Conservation (phyloP, 2,888 invertebrate genomes). For the Drosophila robusta region DNA sequence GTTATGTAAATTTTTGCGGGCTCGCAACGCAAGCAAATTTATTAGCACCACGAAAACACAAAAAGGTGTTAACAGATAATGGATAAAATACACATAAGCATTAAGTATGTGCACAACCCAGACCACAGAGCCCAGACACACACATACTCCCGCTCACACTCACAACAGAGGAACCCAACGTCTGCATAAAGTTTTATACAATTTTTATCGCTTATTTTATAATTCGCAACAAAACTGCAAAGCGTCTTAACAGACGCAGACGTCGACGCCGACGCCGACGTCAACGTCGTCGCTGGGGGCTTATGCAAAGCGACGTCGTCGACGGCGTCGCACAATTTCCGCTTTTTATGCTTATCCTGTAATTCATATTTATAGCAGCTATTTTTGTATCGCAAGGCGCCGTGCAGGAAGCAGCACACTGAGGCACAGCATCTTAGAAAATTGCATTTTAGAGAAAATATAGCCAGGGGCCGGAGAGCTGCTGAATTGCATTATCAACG, state of each 20-base stretch:
- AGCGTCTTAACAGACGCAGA: slow-evolving; percentile 63
- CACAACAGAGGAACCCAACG: slow-evolving; percentile 5
- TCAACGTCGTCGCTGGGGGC: slow-evolving; percentile 40
- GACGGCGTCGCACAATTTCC: slow-evolving; percentile 82
- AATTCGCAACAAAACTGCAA: slow-evolving; percentile 77
- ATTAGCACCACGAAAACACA: slow-evolving; percentile 59
- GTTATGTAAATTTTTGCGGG: slow-evolving; percentile 65
- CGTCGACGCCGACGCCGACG: slow-evolving; percentile 16
- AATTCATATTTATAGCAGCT: slow-evolving; percentile 83
- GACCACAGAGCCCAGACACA: slow-evolving; percentile 4
- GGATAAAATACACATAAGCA: slow-evolving; percentile 69
- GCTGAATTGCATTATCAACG: slow-evolving; percentile 66
- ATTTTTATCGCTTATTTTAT: slow-evolving; percentile 81
- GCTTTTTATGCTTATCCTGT: slow-evolving; percentile 84
- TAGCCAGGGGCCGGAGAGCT: slow-evolving; percentile 12
- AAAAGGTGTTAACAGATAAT: slow-evolving; percentile 78
- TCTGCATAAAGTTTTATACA: slow-evolving; percentile 77
- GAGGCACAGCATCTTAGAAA: slow-evolving; percentile 67
- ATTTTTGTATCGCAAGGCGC: slow-evolving; percentile 62
- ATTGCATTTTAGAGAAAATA: slow-evolving; percentile 65
- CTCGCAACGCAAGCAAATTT: slow-evolving; percentile 51
- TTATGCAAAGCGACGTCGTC: slow-evolving; percentile 65
- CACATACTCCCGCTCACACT: neutral
- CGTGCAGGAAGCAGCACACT: slow-evolving; percentile 54
- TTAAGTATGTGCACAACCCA: slow-evolving; percentile 32